Percentiles rank a stretch among this genome's conserved stretches.
These are phyloP conservation scores for Augochlora pura DNA, from an alignment of 1,140 invertebrate genomes.

Conservation along the genomic window DNA sequence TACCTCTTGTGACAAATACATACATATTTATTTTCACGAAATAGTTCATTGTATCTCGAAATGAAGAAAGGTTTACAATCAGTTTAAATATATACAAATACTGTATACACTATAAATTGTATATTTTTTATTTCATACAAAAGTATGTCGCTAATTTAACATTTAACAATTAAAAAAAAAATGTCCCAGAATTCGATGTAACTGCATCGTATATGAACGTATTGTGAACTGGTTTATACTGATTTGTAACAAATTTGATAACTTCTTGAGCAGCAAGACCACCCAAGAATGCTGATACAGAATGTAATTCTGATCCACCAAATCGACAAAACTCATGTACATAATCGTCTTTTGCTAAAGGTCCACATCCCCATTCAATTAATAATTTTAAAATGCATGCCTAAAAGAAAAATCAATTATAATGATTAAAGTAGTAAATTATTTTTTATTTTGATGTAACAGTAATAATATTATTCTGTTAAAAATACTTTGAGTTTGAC, in stretches of 20 bases:
- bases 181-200: slow-evolving; percentile 90
- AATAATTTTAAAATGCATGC: slow-evolving; percentile 89
- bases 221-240: slow-evolving; percentile 98
- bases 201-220: slow-evolving; percentile 98
- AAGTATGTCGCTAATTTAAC: slow-evolving; percentile 16
- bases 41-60: background rate
- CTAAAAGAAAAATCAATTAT: slow-evolving; percentile 73
- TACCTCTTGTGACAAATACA: background rate
- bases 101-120: slow-evolving; percentile 38
- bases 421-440: background rate
- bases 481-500: slow-evolving; percentile 87
- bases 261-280: slow-evolving; percentile 97
- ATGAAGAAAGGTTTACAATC: background rate
- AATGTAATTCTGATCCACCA: slow-evolving; percentile 96
- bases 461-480: slow-evolving; percentile 6
- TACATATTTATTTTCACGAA: background rate
- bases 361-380: slow-evolving; percentile 91
- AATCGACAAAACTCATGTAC: slow-evolving; percentile 97
- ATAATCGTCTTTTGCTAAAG: slow-evolving; percentile 93
- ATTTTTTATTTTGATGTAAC: background rate
- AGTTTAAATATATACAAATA: slow-evolving; percentile 12
- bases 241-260: slow-evolving; percentile 98
- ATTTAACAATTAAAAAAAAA: slow-evolving; percentile 81
- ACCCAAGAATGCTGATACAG: slow-evolving; percentile 95
- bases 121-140: slow-evolving; percentile 39